These are phyloP conservation scores for Laothoe populi DNA, from an alignment of 2,888 invertebrate genomes.

Conservation along the genomic window DNA sequence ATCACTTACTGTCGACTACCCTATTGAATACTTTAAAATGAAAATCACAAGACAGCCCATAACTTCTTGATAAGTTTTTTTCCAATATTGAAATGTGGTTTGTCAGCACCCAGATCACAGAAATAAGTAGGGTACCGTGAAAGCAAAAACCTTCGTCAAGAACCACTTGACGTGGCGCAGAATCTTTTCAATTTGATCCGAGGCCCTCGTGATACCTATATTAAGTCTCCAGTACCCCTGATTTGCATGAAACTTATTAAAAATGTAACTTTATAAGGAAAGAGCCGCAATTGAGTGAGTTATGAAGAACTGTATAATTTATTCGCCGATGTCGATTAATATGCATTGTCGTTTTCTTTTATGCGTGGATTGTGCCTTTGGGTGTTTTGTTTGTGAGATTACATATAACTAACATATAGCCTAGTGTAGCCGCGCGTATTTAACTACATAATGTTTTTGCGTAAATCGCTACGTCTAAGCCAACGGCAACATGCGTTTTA, in stretches of 20 bases:
- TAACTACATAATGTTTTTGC: too few species aligned
- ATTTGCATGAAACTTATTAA: constrained; percentile 83
- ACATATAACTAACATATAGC: constrained; percentile 8
- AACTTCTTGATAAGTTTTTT: constrained; percentile 51
- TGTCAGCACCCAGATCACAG: constrained; percentile 70
- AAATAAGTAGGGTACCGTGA: constrained; percentile 63
- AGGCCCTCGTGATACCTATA: constrained; percentile 66
- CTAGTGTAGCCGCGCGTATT: too few species aligned
- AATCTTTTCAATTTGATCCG: constrained; percentile 76
- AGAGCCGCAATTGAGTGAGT: constrained; percentile 43
- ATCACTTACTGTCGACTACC: too few species aligned
- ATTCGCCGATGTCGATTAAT: constrained; percentile 38
- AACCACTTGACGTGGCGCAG: constrained; percentile 67
- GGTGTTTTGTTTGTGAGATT: constrained; percentile 28
- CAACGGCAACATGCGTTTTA: too few species aligned
- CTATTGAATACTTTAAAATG: constrained; percentile 32
- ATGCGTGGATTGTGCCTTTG: constrained; percentile 2
- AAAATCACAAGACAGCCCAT: constrained; percentile 37
- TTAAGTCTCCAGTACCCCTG: constrained; percentile 66
- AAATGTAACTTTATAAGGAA: constrained; percentile 59
- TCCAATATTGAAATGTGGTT: constrained; percentile 64
- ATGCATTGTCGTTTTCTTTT: constrained; percentile 34
- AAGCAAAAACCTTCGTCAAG: constrained; percentile 78
- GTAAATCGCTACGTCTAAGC: too few species aligned
- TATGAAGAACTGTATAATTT: constrained; percentile 58